Evolutionary conservation across 35 echinoderm and acorn worm species (phyloP).

Genomic region (Heliocidaris tuberculata): DNA sequence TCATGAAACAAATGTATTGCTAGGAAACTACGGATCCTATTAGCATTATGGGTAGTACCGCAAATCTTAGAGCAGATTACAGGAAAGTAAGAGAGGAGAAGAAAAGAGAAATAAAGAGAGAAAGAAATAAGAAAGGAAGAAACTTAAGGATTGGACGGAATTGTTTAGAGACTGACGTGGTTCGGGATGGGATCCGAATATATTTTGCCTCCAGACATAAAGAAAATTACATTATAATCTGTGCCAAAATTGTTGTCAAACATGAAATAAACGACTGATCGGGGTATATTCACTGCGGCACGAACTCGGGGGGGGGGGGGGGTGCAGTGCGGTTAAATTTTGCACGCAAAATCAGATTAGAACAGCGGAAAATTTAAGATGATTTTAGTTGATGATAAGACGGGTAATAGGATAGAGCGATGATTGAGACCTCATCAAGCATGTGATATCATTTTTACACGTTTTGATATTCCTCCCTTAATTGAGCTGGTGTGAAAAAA

Average conservation of each 20-base stretch:
- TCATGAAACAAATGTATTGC: too few relatives aligned
- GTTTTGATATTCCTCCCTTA: not conserved
- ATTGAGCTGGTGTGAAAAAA: not conserved
- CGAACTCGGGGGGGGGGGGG: not conserved
- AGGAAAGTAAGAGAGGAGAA: too few relatives aligned
- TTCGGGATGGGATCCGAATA: too few relatives aligned
- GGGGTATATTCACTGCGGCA: not conserved
- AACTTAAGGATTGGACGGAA: too few relatives aligned
- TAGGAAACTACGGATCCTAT: too few relatives aligned
- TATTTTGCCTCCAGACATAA: not conserved
- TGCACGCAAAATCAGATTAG: not conserved
- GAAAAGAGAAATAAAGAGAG: too few relatives aligned
- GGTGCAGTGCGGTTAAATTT: not conserved
- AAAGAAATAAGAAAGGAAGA: too few relatives aligned
- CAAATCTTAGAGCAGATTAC: too few relatives aligned
- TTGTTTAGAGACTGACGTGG: too few relatives aligned
- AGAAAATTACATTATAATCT: not conserved
- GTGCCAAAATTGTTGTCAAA: not conserved
- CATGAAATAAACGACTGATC: not conserved
- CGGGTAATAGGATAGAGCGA: not conserved
- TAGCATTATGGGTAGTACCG: too few relatives aligned
- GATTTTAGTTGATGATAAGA: slow-evolving; percentile 5
- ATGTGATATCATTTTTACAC: not conserved
- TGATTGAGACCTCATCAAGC: not conserved
- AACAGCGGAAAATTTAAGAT: not conserved